These are phyloP conservation scores for Leucosticte australis DNA, from an alignment of 2,113 vertebrate species.

Conservation along the genomic window DNA sequence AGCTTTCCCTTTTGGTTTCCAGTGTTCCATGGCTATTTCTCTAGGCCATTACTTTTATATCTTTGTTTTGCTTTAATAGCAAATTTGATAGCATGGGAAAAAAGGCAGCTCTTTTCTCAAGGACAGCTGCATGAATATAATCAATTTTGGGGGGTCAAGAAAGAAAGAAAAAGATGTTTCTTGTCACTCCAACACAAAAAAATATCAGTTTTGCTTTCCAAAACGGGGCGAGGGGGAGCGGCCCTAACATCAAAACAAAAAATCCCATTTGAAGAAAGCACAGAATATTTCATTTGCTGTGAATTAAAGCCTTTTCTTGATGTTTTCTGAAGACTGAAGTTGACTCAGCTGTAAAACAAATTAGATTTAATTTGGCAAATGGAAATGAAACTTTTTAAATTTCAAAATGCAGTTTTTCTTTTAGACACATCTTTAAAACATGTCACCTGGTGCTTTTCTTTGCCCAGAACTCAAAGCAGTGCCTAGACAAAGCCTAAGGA, in stretches of 20 bases:
- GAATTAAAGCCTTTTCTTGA: not conserved
- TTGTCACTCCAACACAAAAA: not conserved
- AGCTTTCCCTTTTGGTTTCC: not conserved
- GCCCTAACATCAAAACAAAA: not conserved
- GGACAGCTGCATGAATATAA: not conserved
- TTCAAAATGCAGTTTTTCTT: not conserved
- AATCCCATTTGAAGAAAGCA: not conserved
- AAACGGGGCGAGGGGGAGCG: accelerated
- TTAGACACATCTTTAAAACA: not conserved
- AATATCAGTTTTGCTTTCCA: not conserved
- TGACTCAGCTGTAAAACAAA: slow-evolving; percentile 4
- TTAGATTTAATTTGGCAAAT: slow-evolving; percentile 11
- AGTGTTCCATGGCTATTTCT: not conserved
- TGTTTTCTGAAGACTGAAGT: not conserved
- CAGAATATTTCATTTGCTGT: not conserved
- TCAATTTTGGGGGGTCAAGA: not conserved
- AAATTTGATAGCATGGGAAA: slow-evolving; percentile 11
- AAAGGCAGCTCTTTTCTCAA: not conserved
- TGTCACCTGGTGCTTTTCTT: not conserved
- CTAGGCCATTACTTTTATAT: not conserved
- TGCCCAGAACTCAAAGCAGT: not conserved
- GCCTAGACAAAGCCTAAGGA: not conserved
- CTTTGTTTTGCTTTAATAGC: slow-evolving; percentile 28
- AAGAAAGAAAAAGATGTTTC: not conserved
- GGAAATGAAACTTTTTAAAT: not conserved